These are phyloP conservation scores for Villa cingulata DNA, from an alignment of 2,888 invertebrate genomes.

Conservation along the genomic window DNA sequence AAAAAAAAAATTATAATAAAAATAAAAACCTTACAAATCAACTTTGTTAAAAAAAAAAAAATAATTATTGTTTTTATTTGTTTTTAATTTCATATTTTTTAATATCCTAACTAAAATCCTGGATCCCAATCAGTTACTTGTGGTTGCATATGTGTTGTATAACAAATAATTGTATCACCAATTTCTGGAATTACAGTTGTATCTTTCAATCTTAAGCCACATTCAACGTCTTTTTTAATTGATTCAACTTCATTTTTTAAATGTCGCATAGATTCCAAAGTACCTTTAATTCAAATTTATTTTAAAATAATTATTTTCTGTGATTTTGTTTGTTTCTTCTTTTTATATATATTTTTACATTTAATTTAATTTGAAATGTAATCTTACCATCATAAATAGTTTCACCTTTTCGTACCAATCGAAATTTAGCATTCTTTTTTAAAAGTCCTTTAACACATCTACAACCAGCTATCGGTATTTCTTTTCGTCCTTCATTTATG, in stretches of 20 bases:
- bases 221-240: slow-evolving; percentile 74
- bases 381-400: slow-evolving; percentile 54
- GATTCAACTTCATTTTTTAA: slow-evolving; percentile 74
- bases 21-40: too few species aligned
- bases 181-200: slow-evolving; percentile 46
- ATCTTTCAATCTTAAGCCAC: slow-evolving; percentile 69
- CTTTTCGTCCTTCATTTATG: slow-evolving; percentile 64
- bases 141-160: slow-evolving; percentile 46
- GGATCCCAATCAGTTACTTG: slow-evolving; percentile 74
- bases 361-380: neutral
- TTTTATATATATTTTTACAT: too few species aligned
- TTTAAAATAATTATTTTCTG: too few species aligned
- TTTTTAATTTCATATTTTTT: too few species aligned
- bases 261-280: slow-evolving; percentile 69
- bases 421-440: slow-evolving; percentile 50
- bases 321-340: too few species aligned
- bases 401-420: slow-evolving; percentile 52
- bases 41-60: too few species aligned
- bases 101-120: slow-evolving; percentile 59
- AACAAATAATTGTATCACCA: slow-evolving; percentile 71
- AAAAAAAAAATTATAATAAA: too few species aligned
- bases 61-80: too few species aligned
- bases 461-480: slow-evolving; percentile 79
- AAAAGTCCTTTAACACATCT: slow-evolving; percentile 66
- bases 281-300: too few species aligned